Percentiles rank a stretch among this genome's conserved stretches.
Conservation (phyloP, 2,797 vertebrate species). For the Otus scops region DNA sequence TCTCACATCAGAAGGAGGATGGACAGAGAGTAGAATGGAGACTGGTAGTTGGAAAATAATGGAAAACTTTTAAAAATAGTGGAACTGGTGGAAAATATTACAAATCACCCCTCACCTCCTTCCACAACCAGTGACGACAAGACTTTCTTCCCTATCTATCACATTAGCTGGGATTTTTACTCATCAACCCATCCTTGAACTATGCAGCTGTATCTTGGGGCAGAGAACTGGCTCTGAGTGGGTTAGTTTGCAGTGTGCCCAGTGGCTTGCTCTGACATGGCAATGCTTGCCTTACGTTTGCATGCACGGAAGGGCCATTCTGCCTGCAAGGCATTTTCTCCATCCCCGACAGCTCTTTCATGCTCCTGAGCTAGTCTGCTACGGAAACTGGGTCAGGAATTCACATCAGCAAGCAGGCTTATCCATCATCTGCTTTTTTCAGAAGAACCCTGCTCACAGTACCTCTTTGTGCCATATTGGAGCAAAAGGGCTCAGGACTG, state of each 20-base stretch:
- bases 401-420: background rate
- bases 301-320: background rate
- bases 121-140: background rate
- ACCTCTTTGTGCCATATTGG: background rate
- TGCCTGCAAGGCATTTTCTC: background rate
- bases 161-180: background rate
- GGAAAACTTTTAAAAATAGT: background rate
- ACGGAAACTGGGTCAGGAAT: background rate
- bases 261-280: rapidly evolving
- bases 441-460: background rate
- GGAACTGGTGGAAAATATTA: background rate
- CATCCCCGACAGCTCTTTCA: background rate
- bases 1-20: background rate
- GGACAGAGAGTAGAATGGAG: background rate
- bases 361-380: background rate
- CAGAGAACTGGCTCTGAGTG: rapidly evolving
- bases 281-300: rapidly evolving
- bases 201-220: background rate
- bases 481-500: background rate
- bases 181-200: background rate
- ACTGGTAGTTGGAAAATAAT: background rate
- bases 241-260: rapidly evolving
- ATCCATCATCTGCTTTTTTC: background rate
- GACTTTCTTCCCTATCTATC: background rate
- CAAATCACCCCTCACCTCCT: background rate